A percentile compares a stretch with the other conserved stretches of the same genome.
These are phyloP conservation scores for Lasioglossum zephyrum DNA, from an alignment of 2,888 invertebrate genomes.

Conservation along the genomic window DNA sequence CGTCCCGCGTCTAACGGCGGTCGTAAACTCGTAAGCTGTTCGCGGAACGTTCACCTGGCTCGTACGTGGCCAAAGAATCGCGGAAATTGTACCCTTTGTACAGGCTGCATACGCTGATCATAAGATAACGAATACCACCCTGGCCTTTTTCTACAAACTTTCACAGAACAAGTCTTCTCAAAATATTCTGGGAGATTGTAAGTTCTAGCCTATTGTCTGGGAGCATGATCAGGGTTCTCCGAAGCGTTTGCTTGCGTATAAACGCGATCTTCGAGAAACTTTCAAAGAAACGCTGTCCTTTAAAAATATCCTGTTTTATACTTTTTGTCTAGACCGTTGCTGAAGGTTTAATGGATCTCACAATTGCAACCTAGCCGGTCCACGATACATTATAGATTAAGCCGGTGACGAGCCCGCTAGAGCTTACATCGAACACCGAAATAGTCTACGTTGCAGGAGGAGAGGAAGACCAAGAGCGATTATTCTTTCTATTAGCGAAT, in stretches of 20 bases:
- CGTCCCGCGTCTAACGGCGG: neutral
- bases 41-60: neutral
- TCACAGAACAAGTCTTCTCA: neutral
- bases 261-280: no score
- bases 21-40: neutral
- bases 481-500: conserved; percentile 30
- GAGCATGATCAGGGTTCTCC: neutral
- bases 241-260: no score
- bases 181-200: neutral
- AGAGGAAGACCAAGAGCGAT: neutral
- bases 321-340: neutral
- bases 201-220: neutral
- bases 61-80: neutral
- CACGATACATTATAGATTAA: neutral
- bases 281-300: no score
- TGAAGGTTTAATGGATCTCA: neutral
- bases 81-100: neutral
- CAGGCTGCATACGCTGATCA: neutral
- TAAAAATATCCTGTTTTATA: no score
- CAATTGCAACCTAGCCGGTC: neutral
- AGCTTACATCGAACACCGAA: neutral
- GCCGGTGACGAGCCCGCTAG: neutral
- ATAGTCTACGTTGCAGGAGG: neutral
- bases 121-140: neutral
- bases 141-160: neutral